Percentiles rank a stretch among this genome's conserved stretches.
Conservation (phyloP, 2,888 invertebrate genomes). For the Drepana falcataria region DNA sequence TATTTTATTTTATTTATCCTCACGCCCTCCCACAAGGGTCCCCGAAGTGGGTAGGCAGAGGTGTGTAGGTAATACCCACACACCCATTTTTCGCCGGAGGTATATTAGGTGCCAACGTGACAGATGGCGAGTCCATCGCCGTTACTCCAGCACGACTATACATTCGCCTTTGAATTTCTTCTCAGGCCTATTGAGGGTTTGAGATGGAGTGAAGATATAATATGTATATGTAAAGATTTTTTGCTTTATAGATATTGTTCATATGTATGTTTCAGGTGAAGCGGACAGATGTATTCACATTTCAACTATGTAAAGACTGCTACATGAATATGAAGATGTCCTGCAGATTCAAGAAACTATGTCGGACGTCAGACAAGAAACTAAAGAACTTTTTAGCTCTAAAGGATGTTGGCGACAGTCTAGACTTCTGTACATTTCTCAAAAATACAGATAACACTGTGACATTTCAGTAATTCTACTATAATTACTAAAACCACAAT, state of each 20-base stretch:
- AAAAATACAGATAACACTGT: constrained; percentile 50
- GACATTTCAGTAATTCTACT: constrained; percentile 41
- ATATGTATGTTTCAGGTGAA: constrained; percentile 50
- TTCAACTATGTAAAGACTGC: constrained; percentile 69
- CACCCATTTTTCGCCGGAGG: too few species aligned
- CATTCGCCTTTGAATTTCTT: too few species aligned
- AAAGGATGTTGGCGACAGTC: constrained; percentile 42
- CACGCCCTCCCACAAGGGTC: too few species aligned
- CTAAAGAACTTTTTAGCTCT: constrained; percentile 47
- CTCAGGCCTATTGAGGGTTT: too few species aligned
- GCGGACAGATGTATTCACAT: constrained; percentile 52
- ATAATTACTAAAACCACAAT: neutral
- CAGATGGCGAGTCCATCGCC: too few species aligned
- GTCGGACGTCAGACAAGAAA: constrained; percentile 59
- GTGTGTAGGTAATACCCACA: too few species aligned
- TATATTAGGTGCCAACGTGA: too few species aligned
- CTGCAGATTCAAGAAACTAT: constrained; percentile 68
- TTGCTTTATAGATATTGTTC: neutral
- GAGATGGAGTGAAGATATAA: neutral
- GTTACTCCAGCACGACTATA: too few species aligned
- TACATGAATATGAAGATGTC: constrained; percentile 53
- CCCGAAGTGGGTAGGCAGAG: too few species aligned
- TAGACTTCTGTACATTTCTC: constrained; percentile 51
- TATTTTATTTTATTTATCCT: too few species aligned
- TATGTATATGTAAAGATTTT: neutral